Evolutionary conservation across 2,113 vertebrate genomes (phyloP).

Genomic region (Maccullochella peelii): DNA sequence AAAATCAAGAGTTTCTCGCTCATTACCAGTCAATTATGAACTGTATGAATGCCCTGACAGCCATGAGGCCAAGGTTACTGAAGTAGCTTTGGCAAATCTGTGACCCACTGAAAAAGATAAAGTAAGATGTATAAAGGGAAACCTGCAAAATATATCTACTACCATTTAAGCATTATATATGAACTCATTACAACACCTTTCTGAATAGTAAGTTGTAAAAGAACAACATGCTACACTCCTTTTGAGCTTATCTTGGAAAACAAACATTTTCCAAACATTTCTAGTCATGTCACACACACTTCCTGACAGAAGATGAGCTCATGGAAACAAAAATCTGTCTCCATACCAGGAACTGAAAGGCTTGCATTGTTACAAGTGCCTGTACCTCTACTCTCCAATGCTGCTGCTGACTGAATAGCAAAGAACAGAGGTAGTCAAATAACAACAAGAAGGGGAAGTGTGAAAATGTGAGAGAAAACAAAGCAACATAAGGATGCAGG

Average conservation of each 20-base stretch:
- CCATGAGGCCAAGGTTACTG: conserved; percentile 29
- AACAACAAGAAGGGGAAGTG: conserved; percentile 49
- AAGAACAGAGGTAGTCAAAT: conserved; percentile 30
- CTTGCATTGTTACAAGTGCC: conserved; percentile 18
- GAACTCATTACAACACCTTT: not conserved
- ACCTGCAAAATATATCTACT: not conserved
- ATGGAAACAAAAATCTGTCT: conserved; percentile 38
- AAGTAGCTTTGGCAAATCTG: conserved; percentile 35
- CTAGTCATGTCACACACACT: conserved; percentile 35
- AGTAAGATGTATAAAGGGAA: not conserved
- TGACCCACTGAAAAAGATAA: conserved; percentile 13
- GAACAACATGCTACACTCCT: not conserved
- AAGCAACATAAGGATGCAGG: conserved; percentile 60
- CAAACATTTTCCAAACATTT: conserved; percentile 23
- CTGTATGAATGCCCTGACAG: conserved; percentile 45
- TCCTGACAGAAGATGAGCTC: conserved; percentile 42
- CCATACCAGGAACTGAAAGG: conserved; percentile 15
- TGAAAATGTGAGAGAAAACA: conserved; percentile 63
- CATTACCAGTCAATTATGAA: conserved; percentile 74
- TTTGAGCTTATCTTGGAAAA: conserved; percentile 34
- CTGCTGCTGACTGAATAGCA: conserved; percentile 18
- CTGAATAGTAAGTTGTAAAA: not conserved
- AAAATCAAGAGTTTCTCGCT: conserved; percentile 73
- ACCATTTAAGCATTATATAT: not conserved
- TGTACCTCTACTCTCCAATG: conserved; percentile 5